Conservation (phyloP, 92 coral and sea anemone species). For the Porites cylindrica region DNA sequence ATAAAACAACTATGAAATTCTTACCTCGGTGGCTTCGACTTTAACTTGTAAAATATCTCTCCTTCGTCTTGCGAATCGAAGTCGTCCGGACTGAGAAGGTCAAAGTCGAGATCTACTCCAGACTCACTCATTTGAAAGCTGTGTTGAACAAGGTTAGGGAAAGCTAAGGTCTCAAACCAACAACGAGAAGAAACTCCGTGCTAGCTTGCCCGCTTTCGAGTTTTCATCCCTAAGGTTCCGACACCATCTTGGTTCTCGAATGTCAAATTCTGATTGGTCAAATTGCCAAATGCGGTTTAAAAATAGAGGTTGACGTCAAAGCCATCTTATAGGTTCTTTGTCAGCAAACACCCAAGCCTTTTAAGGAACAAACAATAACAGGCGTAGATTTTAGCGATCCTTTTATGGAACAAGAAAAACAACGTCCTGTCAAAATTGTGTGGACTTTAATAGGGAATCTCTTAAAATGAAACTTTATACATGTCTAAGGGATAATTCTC, state of each 20-base stretch:
- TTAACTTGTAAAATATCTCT: slow-evolving; percentile 77
- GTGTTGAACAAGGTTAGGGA: slow-evolving; percentile 43
- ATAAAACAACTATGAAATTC: background rate
- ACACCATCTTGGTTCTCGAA: slow-evolving; percentile 62
- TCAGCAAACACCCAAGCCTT: slow-evolving; percentile 7
- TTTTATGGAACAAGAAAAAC: slow-evolving; percentile 16
- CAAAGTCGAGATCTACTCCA: slow-evolving; percentile 99
- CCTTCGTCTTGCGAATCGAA: slow-evolving; percentile 63
- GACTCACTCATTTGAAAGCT: slow-evolving; percentile 98
- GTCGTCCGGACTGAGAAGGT: slow-evolving; percentile 85
- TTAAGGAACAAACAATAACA: slow-evolving; percentile 16
- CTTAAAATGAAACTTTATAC: background rate
- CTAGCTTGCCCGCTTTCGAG: slow-evolving; percentile 9
- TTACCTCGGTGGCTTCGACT: slow-evolving; percentile 83
- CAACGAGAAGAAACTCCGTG: background rate
- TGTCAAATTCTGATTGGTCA: slow-evolving; percentile 67
- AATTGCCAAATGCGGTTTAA: slow-evolving; percentile 69
- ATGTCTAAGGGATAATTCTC: no score
- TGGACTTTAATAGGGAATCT: no score
- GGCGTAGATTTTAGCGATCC: background rate
- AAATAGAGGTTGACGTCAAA: slow-evolving; percentile 79
- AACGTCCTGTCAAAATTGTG: background rate
- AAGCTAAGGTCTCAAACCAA: slow-evolving; percentile 28
- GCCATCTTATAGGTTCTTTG: slow-evolving; percentile 19
- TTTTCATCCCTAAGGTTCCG: slow-evolving; percentile 47